Conservation (phyloP, 2,888 invertebrate genomes). For the Amphipoea oculea region DNA sequence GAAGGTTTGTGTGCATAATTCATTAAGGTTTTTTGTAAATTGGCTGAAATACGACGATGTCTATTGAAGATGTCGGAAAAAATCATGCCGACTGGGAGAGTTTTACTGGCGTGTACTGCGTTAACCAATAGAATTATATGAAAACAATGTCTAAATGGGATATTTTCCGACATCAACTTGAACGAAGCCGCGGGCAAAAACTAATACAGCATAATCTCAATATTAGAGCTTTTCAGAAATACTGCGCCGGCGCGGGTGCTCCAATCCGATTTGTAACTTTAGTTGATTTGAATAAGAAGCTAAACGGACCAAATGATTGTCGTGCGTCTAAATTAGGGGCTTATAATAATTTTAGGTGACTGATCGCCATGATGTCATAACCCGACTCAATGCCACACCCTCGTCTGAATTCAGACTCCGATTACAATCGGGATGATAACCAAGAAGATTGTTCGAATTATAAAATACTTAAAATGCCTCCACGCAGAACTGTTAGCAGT, state of each 20-base stretch:
- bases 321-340: conserved; percentile 19
- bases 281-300: conserved; percentile 4
- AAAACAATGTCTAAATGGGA: neutral
- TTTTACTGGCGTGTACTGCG: no score
- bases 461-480: conserved; percentile 58
- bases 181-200: neutral
- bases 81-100: no score
- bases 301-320: conserved; percentile 4
- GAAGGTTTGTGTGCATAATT: no score
- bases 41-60: no score
- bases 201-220: neutral
- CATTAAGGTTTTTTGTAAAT: no score
- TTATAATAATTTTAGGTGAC: conserved; percentile 21
- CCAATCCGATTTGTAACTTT: neutral
- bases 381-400: conserved; percentile 59
- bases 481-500: conserved; percentile 33
- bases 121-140: neutral
- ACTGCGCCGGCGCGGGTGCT: no score
- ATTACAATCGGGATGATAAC: conserved; percentile 33
- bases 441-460: conserved; percentile 45
- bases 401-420: conserved; percentile 40
- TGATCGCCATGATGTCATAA: conserved; percentile 35
- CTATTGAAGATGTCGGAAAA: neutral
- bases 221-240: conserved; percentile 8
- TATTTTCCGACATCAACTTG: neutral